Evolutionary conservation across 2,888 invertebrate genomes (phyloP), one percentile per base, ranked within the genome.

Genomic region (Corbicula japonica): DNA sequence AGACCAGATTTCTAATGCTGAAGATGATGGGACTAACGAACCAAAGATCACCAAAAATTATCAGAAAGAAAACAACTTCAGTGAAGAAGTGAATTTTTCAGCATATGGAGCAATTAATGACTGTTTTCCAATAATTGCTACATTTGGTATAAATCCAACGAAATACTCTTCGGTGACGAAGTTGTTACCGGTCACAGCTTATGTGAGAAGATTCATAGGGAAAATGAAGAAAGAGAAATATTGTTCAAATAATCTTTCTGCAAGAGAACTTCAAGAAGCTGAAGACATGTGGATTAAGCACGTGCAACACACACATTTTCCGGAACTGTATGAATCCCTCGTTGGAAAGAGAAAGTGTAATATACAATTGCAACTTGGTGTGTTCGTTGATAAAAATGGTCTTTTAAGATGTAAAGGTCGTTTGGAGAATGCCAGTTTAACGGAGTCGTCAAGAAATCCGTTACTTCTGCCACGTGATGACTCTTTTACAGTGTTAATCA

Each of bases 361-460:
- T n/a, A n/a, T 73, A 23, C 44, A 63, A 30, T 23, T 10, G 34
- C 73, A 65, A 32, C 28, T 73, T 26, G 73, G 65, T 1, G 8
- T 73, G 12, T 63, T 21, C 26, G 18, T 65, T 38, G 46, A 38
- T 46, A n/a, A 26, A 4, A 23, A 68, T 18, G 28, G 21, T 3
- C 18, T 62, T 10, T 46, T 73, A 15, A 41, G 63, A 6, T 54
- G 73, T 23, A 73, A 46, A 58, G 73, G 73, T 8, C 34, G 73
- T 5, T 18, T 63, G 8, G 61, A 61, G 18, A 32, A 61, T 35
- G 34, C 71, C 35, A 48, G 32, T 23, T 18, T 73, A 30, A 56
- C 46, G 30, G 73, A 73, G 26, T 41, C 56, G 21, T 54, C 73
- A 21, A 50, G 65, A 46, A 23, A 15, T 21, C 73, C 63, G 2